Percentiles rank a stretch among this genome's conserved stretches.
Conservation (phyloP, 2,888 invertebrate species). For the Dromius quadrimaculatus region DNA sequence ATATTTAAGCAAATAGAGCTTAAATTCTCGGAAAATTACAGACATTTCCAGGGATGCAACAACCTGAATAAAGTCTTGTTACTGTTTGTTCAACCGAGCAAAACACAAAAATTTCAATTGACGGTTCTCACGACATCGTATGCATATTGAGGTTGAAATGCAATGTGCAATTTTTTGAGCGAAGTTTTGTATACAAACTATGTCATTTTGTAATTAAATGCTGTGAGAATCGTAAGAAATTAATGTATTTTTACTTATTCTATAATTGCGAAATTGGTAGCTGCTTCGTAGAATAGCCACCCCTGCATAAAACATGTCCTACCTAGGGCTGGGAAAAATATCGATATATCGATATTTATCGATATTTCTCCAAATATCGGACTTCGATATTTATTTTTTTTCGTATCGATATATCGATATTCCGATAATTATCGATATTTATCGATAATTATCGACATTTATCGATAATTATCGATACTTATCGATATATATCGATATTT, state of each 20-base stretch:
- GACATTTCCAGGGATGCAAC: neutral
- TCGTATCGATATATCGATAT: no score
- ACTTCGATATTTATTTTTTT: no score
- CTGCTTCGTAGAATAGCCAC: neutral
- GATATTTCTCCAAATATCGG: no score
- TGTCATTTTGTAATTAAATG: slow-evolving; percentile 24
- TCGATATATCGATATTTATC: no score
- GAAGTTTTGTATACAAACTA: neutral
- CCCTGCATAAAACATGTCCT: slow-evolving; percentile 15
- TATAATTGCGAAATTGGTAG: slow-evolving; percentile 13
- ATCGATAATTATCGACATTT: no score
- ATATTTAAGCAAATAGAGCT: neutral
- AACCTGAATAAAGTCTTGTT: neutral
- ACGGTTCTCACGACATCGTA: slow-evolving; percentile 9
- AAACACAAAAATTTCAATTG: neutral
- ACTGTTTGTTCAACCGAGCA: slow-evolving; percentile 7
- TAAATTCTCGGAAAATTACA: slow-evolving; percentile 28
- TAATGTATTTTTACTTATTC: neutral
- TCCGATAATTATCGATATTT: no score
- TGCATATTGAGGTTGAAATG: slow-evolving; percentile 20
- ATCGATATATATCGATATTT: no score
- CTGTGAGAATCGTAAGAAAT: slow-evolving; percentile 11
- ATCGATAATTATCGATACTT: no score
- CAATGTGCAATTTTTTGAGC: slow-evolving; percentile 24
- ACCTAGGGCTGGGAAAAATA: no score